Percentiles rank a stretch among this genome's conserved stretches.
These are phyloP conservation scores for Cyclopterus lumpus DNA, from an alignment of 2,797 vertebrate species.

Conservation along the genomic window DNA sequence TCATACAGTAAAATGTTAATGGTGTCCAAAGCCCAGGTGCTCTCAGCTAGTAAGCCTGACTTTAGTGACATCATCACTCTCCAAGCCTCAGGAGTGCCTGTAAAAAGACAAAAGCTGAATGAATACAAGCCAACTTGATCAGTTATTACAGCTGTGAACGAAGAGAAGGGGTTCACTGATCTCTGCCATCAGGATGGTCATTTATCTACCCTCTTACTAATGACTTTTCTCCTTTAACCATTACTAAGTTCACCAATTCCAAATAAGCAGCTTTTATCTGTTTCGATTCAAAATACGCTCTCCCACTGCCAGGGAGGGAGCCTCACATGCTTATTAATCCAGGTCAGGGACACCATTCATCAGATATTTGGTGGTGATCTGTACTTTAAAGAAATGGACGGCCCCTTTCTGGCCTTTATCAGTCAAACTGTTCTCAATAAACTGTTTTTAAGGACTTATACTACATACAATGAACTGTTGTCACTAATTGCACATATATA, in stretches of 20 bases:
- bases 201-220: background rate
- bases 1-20: constrained; percentile 98
- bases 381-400: background rate
- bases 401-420: background rate
- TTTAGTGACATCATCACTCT: constrained; percentile 99
- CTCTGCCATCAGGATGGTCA: background rate
- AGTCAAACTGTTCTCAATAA: background rate
- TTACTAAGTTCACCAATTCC: background rate
- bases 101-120: constrained; percentile 16
- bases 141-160: background rate
- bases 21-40: constrained; percentile 99
- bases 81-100: constrained; percentile 99
- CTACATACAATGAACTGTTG: background rate
- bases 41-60: constrained; percentile 97
- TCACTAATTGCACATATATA: too few relatives aligned
- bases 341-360: background rate
- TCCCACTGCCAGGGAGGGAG: background rate
- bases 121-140: background rate
- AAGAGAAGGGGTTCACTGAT: background rate
- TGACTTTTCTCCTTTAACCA: too few relatives aligned
- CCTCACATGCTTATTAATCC: background rate
- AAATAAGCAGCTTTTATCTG: background rate
- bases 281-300: background rate
- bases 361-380: background rate
- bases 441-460: background rate